Conservation (phyloP, 2,113 vertebrate genomes). For the Excalfactoria chinensis region DNA sequence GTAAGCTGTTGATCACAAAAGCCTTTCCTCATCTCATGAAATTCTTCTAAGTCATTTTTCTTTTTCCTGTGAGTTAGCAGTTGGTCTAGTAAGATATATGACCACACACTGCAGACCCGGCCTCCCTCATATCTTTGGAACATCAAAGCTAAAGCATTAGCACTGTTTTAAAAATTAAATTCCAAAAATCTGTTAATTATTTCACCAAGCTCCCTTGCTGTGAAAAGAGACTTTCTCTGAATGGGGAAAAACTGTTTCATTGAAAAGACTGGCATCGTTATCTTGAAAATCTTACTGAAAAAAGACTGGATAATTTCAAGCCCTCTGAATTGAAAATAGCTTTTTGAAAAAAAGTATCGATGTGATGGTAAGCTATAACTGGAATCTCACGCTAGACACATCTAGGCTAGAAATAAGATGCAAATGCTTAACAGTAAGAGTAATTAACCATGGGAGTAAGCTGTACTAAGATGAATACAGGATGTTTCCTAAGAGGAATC, state of each 20-base stretch:
- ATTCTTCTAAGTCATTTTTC: neutral
- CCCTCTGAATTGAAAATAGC: neutral
- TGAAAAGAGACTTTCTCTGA: neutral
- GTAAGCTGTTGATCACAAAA: neutral
- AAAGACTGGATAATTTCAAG: neutral
- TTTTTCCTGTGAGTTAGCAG: neutral
- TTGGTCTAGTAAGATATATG: neutral
- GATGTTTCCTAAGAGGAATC: constrained; percentile 62
- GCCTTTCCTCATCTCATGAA: neutral
- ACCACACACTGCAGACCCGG: neutral
- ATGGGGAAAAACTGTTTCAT: neutral
- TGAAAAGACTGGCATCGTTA: neutral
- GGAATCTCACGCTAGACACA: neutral
- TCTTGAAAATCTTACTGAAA: neutral
- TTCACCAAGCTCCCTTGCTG: neutral
- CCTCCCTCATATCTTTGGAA: neutral
- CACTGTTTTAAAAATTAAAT: neutral
- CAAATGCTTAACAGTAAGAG: constrained; percentile 59
- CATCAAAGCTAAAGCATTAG: neutral
- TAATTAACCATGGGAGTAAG: constrained; percentile 59
- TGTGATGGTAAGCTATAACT: neutral
- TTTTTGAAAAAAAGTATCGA: neutral
- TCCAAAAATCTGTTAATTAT: neutral
- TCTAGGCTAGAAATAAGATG: constrained; percentile 46
- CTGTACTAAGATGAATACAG: constrained; percentile 46